phyloP scores from a whole-genome alignment of 2,797 vertebrate species.

The Sorex maritimensis region DNA sequence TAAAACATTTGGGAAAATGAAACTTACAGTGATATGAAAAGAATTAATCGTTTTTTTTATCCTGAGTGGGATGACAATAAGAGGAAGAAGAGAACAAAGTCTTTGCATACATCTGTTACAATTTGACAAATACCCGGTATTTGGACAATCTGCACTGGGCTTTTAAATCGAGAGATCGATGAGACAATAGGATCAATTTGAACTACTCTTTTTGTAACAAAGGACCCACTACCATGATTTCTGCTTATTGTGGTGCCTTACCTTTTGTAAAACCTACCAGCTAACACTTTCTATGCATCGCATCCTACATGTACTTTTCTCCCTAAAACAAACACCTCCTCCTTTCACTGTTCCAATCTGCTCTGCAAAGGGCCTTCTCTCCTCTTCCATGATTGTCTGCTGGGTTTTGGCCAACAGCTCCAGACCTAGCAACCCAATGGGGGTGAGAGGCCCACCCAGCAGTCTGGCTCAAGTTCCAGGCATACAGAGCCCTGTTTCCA shows the following conservation, averaged over 20 bases:
- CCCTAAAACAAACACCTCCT: too few relatives aligned
- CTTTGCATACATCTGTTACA: conserved; percentile 16
- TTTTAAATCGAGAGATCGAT: conserved; percentile 60
- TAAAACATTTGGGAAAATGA: conserved; percentile 32
- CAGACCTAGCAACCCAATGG: too few relatives aligned
- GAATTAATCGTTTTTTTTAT: conserved; percentile 10
- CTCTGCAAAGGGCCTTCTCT: too few relatives aligned
- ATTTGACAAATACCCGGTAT: conserved; percentile 12
- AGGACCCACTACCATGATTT: too few relatives aligned
- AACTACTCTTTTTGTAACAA: background rate
- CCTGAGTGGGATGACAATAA: conserved; percentile 35
- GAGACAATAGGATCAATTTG: conserved; percentile 42
- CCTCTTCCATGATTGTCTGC: too few relatives aligned
- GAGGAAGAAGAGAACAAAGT: conserved; percentile 28
- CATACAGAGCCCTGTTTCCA: conserved; percentile 80
- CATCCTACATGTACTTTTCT: too few relatives aligned
- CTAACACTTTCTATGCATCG: too few relatives aligned
- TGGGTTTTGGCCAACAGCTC: too few relatives aligned
- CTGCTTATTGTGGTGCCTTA: too few relatives aligned
- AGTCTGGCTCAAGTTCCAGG: conserved; percentile 76
- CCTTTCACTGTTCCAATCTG: too few relatives aligned
- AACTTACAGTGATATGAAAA: conserved; percentile 30
- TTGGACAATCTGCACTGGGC: background rate
- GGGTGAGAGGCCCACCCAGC: too few relatives aligned
- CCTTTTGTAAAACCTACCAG: too few relatives aligned